These are phyloP conservation scores for Parapristionchus giblindavisi DNA, from an alignment of 2,888 invertebrate genomes.

Conservation along the genomic window DNA sequence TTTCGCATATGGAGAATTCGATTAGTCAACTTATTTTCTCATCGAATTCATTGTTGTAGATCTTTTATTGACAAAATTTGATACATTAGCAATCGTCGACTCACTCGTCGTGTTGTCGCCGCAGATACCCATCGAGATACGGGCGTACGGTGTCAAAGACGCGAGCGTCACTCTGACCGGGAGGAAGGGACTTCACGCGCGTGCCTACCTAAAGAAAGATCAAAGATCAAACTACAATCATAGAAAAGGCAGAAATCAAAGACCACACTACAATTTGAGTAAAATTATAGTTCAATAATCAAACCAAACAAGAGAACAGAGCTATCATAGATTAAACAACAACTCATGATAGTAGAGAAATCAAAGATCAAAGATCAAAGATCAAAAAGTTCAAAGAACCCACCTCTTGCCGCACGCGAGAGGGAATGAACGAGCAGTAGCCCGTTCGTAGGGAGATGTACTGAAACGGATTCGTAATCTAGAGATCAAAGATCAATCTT, in stretches of 20 bases:
- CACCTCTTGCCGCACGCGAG: conserved; percentile 14
- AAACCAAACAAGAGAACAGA: no score
- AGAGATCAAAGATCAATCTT: not conserved
- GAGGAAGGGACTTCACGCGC: conserved; percentile 5
- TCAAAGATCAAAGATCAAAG: not conserved
- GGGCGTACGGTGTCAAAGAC: conserved; percentile 11
- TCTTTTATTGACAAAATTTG: no score
- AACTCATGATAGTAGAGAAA: no score
- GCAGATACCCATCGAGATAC: conserved; percentile 46
- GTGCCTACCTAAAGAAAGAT: conserved; percentile 1
- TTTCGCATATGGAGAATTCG: no score
- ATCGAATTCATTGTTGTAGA: no score
- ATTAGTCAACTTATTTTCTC: no score
- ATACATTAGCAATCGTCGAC: not conserved
- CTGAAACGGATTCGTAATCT: no score
- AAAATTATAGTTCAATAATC: no score
- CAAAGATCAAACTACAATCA: not conserved
- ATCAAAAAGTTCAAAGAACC: not conserved
- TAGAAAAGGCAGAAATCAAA: no score
- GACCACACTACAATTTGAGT: no score
- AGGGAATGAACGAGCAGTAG: conserved; percentile 4
- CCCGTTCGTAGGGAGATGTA: conserved; percentile 23
- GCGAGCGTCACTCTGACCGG: not conserved
- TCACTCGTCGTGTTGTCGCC: conserved; percentile 54
- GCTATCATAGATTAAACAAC: no score